These are phyloP conservation scores for Scarus forsteni DNA, from an alignment of 2,797 vertebrate species.

Conservation along the genomic window DNA sequence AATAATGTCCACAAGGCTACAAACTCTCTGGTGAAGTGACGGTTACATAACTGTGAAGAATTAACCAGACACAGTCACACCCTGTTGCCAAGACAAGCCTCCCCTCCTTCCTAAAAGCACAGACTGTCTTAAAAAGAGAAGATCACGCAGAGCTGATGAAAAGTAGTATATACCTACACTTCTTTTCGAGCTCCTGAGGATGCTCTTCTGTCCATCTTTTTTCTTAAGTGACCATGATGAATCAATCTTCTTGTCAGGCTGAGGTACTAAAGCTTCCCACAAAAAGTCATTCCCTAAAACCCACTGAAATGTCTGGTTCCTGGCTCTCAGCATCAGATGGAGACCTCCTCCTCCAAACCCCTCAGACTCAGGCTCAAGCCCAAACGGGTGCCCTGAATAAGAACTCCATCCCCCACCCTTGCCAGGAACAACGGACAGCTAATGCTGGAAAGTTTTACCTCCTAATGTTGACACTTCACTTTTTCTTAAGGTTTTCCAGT, in stretches of 20 bases:
- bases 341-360: slow-evolving; percentile 40
- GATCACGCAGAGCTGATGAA: slow-evolving; percentile 21
- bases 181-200: slow-evolving; percentile 22
- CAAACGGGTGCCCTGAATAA: slow-evolving; percentile 67
- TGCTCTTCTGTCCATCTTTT: slow-evolving; percentile 28
- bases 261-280: slow-evolving; percentile 38
- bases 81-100: slow-evolving; percentile 51
- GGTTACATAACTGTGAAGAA: slow-evolving; percentile 71
- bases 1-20: slow-evolving; percentile 54
- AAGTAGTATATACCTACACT: slow-evolving; percentile 17
- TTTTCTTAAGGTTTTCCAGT: slow-evolving; percentile 39
- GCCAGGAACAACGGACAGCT: slow-evolving; percentile 67
- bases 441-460: slow-evolving; percentile 73
- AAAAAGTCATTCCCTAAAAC: slow-evolving; percentile 25
- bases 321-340: slow-evolving; percentile 30
- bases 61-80: slow-evolving; percentile 57
- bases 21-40: slow-evolving; percentile 48
- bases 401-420: slow-evolving; percentile 37
- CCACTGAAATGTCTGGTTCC: slow-evolving; percentile 45
- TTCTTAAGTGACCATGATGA: slow-evolving; percentile 35
- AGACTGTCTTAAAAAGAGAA: not conserved
- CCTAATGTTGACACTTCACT: slow-evolving; percentile 51
- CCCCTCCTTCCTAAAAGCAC: slow-evolving; percentile 5
- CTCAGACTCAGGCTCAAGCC: slow-evolving; percentile 40
- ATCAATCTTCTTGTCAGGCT: slow-evolving; percentile 49